Evolutionary conservation across 2,113 vertebrate genomes (phyloP), one percentile per base, ranked within the genome.

Genomic region (Panthera uncia): DNA sequence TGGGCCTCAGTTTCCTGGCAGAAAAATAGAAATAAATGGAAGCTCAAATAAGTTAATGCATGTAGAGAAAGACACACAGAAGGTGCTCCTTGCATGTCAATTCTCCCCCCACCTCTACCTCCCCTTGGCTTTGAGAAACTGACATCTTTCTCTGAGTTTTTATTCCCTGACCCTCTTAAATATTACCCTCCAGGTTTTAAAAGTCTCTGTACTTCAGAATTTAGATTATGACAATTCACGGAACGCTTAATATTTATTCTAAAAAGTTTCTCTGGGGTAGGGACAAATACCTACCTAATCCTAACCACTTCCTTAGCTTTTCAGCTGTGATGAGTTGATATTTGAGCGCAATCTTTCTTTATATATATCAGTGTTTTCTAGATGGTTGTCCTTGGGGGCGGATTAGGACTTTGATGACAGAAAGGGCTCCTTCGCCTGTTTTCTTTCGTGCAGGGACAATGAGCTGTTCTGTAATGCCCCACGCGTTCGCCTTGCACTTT

Each of bases 401-500:
- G 92, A 98, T 98, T 94, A 76, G 84, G 96, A 87, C 52, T 95
- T 90, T 95, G 94, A 89, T 83, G 38, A 79, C 94, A 95, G 95
- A 96, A 96, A 97, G 98, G 94, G 98, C 91, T 80, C 78, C 45
- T 91, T 61, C n/a, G 55, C 55, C 50, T 83, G 63, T 95, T 97
- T 98, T 96, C 98, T 96, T 96, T 95, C 96, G 98, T 94, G n/a
- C 81, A 61, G 98, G 57, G 97, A 98, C 98, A 94, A 95, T 74
- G 95, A 97, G 89, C 95, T 65, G 88, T 68, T 97, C 78, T 96
- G 97, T 84, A 95, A 84, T 82, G 96, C 91, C 96, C 96, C 94
- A 73, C 25, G 94, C 38, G 92, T 94, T 96, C 97, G 96, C 97
- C 97, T 95, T 98, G 98, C 97, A 97, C 98, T 98, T 99, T 98